A percentile compares a stretch with the other conserved stretches of the same genome.
phyloP scores from a whole-genome alignment of 2,113 vertebrate species.

The Rallus limicola region DNA sequence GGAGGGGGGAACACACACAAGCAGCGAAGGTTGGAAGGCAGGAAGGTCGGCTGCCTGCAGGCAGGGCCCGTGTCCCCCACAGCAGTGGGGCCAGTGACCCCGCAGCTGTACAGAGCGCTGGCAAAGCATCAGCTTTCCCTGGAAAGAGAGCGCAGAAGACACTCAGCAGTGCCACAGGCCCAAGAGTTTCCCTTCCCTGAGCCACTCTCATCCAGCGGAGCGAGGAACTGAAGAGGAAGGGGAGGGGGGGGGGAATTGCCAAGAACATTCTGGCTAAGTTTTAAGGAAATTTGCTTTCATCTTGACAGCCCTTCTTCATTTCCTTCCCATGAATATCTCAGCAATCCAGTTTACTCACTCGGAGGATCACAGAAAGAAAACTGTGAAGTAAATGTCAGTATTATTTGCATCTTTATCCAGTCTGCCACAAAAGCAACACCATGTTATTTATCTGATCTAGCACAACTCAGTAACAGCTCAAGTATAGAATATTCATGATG shows the following conservation, averaged over 20 bases:
- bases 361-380: constrained; percentile 65
- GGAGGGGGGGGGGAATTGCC: background rate
- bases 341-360: constrained; percentile 67
- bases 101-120: accelerated
- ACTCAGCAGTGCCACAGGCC: background rate
- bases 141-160: background rate
- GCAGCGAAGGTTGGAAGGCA: background rate
- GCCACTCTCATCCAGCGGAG: constrained; percentile 37
- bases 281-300: constrained; percentile 62
- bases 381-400: constrained; percentile 69
- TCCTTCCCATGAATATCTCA: constrained; percentile 60
- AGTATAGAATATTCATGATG: constrained; percentile 63
- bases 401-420: constrained; percentile 70
- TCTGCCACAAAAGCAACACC: constrained; percentile 66
- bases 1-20: too few relatives aligned
- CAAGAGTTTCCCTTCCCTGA: constrained; percentile 20
- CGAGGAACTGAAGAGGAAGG: background rate
- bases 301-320: constrained; percentile 58
- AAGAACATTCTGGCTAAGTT: constrained; percentile 58
- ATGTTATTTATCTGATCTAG: constrained; percentile 65
- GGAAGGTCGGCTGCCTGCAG: background rate
- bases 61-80: background rate
- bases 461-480: constrained; percentile 57
- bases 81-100: background rate
- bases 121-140: background rate